These are phyloP conservation scores for Stegostoma tigrinum DNA, from an alignment of 2,113 vertebrate genomes.

Conservation along the genomic window DNA sequence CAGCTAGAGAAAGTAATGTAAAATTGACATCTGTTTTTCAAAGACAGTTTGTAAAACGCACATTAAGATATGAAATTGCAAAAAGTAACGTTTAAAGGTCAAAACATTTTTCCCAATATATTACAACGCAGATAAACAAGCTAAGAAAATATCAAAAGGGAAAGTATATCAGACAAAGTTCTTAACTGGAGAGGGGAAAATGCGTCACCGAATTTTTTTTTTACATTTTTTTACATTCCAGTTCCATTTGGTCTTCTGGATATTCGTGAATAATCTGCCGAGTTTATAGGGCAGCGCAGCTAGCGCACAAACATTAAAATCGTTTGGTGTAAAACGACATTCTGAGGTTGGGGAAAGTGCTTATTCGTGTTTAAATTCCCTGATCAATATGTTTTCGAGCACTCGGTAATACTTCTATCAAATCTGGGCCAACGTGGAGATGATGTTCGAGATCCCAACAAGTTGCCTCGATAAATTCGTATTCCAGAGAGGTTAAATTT, in stretches of 20 bases:
- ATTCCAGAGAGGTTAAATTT: neutral
- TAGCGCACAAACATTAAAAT: slow-evolving; percentile 16
- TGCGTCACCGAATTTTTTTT: slow-evolving; percentile 28
- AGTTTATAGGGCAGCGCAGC: slow-evolving; percentile 1
- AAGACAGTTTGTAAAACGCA: slow-evolving; percentile 28
- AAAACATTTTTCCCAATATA: slow-evolving; percentile 36
- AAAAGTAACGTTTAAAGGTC: slow-evolving; percentile 35
- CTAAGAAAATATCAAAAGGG: slow-evolving; percentile 37
- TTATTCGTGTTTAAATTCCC: slow-evolving; percentile 28
- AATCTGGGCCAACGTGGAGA: neutral
- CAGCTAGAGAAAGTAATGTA: slow-evolving; percentile 26
- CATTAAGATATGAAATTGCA: slow-evolving; percentile 37
- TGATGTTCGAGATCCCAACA: neutral
- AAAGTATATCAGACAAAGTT: slow-evolving; percentile 32
- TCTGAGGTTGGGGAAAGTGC: slow-evolving; percentile 32
- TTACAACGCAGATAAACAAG: slow-evolving; percentile 34
- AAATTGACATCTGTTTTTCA: slow-evolving; percentile 32
- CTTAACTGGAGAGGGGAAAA: slow-evolving; percentile 11
- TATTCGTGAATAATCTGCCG: slow-evolving; percentile 15
- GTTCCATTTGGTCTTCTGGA: neutral
- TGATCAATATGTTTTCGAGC: slow-evolving; percentile 22
- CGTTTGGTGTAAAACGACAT: slow-evolving; percentile 25
- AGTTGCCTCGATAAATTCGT: slow-evolving; percentile 13
- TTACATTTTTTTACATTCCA: slow-evolving; percentile 33
- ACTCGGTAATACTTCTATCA: neutral